phyloP scores from a whole-genome alignment of 1,140 invertebrate species.

The roundworm (Caenorhabditis elegans) region DNA sequence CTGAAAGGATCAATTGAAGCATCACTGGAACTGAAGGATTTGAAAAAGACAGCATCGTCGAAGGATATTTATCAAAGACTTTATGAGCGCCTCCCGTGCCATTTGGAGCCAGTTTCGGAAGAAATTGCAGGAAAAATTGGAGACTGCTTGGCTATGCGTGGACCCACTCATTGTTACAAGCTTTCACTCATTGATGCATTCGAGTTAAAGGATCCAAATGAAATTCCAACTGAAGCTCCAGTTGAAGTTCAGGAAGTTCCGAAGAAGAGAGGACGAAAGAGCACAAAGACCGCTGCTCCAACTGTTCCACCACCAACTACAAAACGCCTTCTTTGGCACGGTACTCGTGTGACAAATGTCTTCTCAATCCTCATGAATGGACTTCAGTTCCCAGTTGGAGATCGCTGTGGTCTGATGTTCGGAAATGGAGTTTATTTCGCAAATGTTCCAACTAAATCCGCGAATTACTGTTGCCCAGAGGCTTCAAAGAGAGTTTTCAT shows the following conservation, averaged over 20 bases:
- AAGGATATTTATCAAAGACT: slow-evolving; percentile 23
- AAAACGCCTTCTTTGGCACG: background rate
- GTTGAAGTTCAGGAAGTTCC: background rate
- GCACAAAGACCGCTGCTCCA: background rate
- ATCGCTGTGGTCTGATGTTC: background rate
- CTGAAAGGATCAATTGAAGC: background rate
- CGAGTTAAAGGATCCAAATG: background rate
- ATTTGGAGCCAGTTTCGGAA: background rate
- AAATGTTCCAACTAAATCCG: background rate
- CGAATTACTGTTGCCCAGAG: slow-evolving; percentile 6
- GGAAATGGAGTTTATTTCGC: background rate
- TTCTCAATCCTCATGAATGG: slow-evolving; percentile 16
- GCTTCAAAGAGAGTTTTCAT: background rate
- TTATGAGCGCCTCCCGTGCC: slow-evolving; percentile 10
- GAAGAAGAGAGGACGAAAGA: background rate
- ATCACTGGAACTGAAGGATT: background rate
- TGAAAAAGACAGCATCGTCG: background rate
- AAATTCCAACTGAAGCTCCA: too few relatives aligned
- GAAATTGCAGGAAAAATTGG: background rate
- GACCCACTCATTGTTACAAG: background rate
- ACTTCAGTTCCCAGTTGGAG: background rate
- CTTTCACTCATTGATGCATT: background rate
- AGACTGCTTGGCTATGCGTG: background rate
- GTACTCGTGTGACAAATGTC: background rate
- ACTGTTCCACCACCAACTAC: background rate